Conservation (phyloP, 1,140 invertebrate genomes). For the Chymomyza costata region DNA sequence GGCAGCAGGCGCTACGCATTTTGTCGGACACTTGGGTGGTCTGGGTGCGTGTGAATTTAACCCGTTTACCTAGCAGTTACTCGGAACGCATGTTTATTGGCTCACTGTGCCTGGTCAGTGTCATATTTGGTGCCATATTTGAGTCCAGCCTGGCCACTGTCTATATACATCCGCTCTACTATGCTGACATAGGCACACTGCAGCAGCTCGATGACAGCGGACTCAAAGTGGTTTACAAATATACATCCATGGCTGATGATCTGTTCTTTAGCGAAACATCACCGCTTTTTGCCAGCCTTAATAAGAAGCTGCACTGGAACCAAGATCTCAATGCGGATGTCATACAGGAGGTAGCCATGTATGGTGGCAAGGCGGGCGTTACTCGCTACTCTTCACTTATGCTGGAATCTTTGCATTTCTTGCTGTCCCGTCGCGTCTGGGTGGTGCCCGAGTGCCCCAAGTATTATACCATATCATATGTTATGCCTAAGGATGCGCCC, state of each 20-base stretch:
- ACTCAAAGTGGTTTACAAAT: slow-evolving; percentile 63
- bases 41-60: slow-evolving; percentile 59
- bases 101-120: slow-evolving; percentile 67
- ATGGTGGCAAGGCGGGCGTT: slow-evolving; percentile 56
- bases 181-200: slow-evolving; percentile 74
- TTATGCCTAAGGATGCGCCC: slow-evolving; percentile 56
- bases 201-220: slow-evolving; percentile 74
- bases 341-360: slow-evolving; percentile 43
- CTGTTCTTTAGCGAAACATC: slow-evolving; percentile 70
- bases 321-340: slow-evolving; percentile 49
- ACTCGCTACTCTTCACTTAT: slow-evolving; percentile 48
- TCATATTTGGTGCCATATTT: slow-evolving; percentile 73
- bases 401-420: slow-evolving; percentile 49
- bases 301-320: slow-evolving; percentile 60
- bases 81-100: slow-evolving; percentile 62
- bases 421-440: slow-evolving; percentile 44
- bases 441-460: slow-evolving; percentile 71
- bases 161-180: slow-evolving; percentile 73
- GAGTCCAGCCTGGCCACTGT: slow-evolving; percentile 74
- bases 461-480: slow-evolving; percentile 71
- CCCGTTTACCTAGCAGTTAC: slow-evolving; percentile 47
- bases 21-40: slow-evolving; percentile 64
- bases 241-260: slow-evolving; percentile 71
- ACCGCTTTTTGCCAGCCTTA: slow-evolving; percentile 52
- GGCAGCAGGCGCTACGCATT: slow-evolving; percentile 48